Base-by-base conservation (phyloP, 1,140 invertebrate genomes). In the Drosophila punjabiensis region DNA sequence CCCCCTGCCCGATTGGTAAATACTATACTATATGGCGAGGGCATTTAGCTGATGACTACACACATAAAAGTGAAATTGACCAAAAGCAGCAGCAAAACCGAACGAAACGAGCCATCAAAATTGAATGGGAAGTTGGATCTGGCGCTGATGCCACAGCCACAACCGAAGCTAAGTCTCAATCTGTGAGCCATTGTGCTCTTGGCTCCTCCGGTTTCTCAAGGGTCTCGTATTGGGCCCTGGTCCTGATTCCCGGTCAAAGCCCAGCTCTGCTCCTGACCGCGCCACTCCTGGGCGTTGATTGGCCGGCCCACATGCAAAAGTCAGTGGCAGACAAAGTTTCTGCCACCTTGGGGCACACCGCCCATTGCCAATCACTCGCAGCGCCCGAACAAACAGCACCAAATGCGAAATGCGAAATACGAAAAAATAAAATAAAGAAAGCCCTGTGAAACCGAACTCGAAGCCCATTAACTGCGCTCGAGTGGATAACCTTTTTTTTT, bases 51-150 rank as follows among this genome's bases (percentile, higher is more conserved):
- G 78, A 85, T 81, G 84, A 88, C 84, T 85, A 79, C 77, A 70
- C 82, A 87, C 85, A 88, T 85, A 85, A 85, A 88, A 81, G 81
- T 89, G 81, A 90, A 89, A 89, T 90, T 85, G 85, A 89, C 86
- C 81, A 79, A 88, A 89, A 79, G 67, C 55, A 71, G 70, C 60
- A 66, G 62, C 67, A 75, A 58, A 70, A 35, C n/a, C 48, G 24
- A 82, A 68, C 78, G 78, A 66, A 73, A 74, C 60, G 76, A 79
- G 68, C 56, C 77, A 79, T 79, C 77, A 88, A 89, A 75, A 83
- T 76, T 79, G 85, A 79, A 85, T 89, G 81, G 62, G 77, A 78
- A 73, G 59, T 71, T 66, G 64, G 66, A 39, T 56, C 50, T 65
- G 33, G 50, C 13, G 35, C 55, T 28, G 35, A 58, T 39, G 20